These are phyloP conservation scores for Zaprionus lachaisei DNA, from an alignment of 1,140 invertebrate genomes.

Conservation along the genomic window DNA sequence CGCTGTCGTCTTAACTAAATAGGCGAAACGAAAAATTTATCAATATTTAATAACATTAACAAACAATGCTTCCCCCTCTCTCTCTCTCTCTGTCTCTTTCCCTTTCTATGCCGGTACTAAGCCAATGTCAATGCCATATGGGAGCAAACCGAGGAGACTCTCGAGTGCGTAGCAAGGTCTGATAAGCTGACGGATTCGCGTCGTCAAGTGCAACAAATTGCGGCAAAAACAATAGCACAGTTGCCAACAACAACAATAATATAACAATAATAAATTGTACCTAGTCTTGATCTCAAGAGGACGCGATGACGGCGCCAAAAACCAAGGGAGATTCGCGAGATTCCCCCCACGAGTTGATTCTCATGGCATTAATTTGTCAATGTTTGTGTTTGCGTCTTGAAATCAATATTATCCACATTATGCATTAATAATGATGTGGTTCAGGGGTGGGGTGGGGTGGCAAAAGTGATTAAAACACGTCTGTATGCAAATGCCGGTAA, in stretches of 20 bases:
- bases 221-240: constrained; percentile 10
- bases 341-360: constrained; percentile 33
- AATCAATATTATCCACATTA: constrained; percentile 75
- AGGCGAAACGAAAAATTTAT: constrained; percentile 51
- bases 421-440: constrained; percentile 65
- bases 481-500: constrained; percentile 46
- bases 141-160: constrained; percentile 31
- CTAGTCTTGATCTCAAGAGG: constrained; percentile 49
- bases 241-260: constrained; percentile 7
- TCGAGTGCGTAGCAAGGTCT: constrained; percentile 62
- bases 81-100: background rate
- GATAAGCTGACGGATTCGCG: constrained; percentile 29
- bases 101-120: constrained; percentile 10
- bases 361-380: constrained; percentile 77
- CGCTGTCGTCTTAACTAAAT: constrained; percentile 62
- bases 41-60: constrained; percentile 44
- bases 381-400: constrained; percentile 66
- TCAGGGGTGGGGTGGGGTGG: background rate
- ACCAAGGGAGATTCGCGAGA: constrained; percentile 26
- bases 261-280: constrained; percentile 18
- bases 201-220: constrained; percentile 54
- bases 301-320: constrained; percentile 55
- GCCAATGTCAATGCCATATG: constrained; percentile 44
- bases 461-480: constrained; percentile 48
- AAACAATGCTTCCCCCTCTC: background rate